Evolutionary conservation across 2,888 invertebrate species (phyloP).

Genomic region (Chaitophorus viminalis): DNA sequence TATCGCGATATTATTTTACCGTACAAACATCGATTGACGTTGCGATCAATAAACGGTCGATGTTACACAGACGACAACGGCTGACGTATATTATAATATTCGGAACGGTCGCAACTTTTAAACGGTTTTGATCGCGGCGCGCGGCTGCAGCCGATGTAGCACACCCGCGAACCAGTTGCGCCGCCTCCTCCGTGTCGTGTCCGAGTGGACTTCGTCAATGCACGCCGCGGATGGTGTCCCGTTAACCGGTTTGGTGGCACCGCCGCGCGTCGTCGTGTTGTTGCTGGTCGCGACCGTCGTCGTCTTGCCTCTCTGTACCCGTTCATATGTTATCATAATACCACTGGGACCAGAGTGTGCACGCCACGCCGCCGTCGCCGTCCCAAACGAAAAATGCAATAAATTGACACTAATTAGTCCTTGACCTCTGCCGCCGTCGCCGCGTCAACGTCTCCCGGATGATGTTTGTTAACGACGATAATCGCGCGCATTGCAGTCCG

Average conservation of each 20-base stretch:
- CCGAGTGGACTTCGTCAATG: neutral
- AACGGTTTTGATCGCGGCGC: neutral
- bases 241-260: slow-evolving; percentile 36
- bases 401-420: slow-evolving; percentile 9
- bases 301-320: neutral
- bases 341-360: neutral
- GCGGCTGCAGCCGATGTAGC: slow-evolving; percentile 12
- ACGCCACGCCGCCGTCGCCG: neutral
- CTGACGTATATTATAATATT: neutral
- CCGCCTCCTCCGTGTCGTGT: no score
- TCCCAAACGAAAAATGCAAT: neutral
- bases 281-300: slow-evolving; percentile 16
- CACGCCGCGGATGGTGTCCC: slow-evolving; percentile 2
- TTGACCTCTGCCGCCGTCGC: neutral
- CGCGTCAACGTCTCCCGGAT: neutral
- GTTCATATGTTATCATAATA: no score
- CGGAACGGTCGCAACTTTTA: neutral
- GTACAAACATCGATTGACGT: no score
- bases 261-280: neutral
- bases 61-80: neutral
- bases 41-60: neutral
- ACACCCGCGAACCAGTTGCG: slow-evolving; percentile 43
- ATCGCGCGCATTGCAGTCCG: no score
- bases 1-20: no score
- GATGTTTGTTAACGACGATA: neutral